Evolutionary conservation across 1,140 invertebrate species (phyloP).

Genomic region (Drosophila sechellia): DNA sequence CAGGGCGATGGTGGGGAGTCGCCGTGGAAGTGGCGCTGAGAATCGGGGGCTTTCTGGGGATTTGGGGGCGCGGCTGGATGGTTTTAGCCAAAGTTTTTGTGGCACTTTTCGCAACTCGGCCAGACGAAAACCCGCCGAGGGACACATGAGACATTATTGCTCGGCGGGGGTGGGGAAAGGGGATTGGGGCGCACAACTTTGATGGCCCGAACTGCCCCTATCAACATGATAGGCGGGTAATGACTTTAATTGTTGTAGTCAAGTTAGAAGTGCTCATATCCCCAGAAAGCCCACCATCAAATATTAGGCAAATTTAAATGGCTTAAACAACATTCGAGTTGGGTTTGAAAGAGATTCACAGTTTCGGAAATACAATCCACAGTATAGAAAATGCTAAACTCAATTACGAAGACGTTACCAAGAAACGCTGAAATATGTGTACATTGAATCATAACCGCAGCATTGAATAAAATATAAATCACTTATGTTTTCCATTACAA

Average conservation of each 20-base stretch:
- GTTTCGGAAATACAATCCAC: too few relatives aligned
- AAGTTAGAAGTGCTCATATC: not conserved
- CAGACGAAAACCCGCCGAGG: constrained; percentile 15
- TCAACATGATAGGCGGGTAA: constrained; percentile 73
- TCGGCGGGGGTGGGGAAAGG: not conserved
- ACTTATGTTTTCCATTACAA: not conserved
- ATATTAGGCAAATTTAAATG: too few relatives aligned
- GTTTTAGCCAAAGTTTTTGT: constrained; percentile 65
- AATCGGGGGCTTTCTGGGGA: constrained; percentile 39
- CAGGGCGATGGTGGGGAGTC: constrained; percentile 19
- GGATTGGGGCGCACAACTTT: not conserved
- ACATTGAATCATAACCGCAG: not conserved
- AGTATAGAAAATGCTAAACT: too few relatives aligned
- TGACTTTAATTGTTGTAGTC: constrained; percentile 64
- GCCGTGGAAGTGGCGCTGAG: constrained; percentile 21
- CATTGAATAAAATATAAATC: constrained; percentile 9
- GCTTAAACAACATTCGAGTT: too few relatives aligned
- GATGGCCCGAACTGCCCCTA: constrained; percentile 34
- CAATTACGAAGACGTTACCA: too few relatives aligned
- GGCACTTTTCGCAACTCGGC: constrained; percentile 55
- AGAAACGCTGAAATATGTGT: too few relatives aligned
- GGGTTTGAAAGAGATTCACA: too few relatives aligned
- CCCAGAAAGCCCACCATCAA: not conserved
- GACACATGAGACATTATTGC: constrained; percentile 59
- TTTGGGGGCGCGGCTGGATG: constrained; percentile 37